Percentiles rank a stretch among this genome's conserved stretches.
Evolutionary conservation across 2,113 vertebrate genomes (phyloP).

Genomic region (Callorhinus ursinus): DNA sequence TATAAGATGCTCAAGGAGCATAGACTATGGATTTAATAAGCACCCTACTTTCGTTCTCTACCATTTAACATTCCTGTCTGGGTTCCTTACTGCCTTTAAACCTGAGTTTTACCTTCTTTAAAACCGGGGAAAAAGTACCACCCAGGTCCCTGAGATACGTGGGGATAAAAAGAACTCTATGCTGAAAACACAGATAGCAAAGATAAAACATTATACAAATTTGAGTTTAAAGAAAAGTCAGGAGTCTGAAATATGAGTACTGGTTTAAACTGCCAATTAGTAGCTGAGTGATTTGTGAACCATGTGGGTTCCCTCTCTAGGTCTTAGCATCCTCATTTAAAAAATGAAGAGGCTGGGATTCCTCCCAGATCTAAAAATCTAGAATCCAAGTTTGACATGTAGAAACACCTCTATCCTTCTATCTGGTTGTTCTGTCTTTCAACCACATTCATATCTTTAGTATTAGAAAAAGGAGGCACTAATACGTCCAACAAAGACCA

Average conservation of each 20-base stretch:
- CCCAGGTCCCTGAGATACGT: neutral
- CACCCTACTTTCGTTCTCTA: neutral
- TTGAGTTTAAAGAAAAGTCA: neutral
- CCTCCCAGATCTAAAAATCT: constrained; percentile 30
- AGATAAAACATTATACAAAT: constrained; percentile 20
- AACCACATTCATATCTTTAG: constrained; percentile 37
- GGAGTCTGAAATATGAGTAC: constrained; percentile 32
- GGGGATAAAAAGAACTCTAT: constrained; percentile 39
- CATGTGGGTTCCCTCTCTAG: neutral
- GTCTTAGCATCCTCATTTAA: constrained; percentile 15
- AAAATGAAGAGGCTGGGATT: constrained; percentile 9
- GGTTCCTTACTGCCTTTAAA: constrained; percentile 14
- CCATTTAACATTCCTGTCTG: neutral
- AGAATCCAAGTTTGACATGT: constrained; percentile 13
- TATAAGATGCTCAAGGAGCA: constrained; percentile 37
- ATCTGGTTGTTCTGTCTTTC: constrained; percentile 27
- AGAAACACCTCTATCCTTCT: constrained; percentile 12
- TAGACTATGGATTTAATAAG: neutral
- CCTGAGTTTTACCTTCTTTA: constrained; percentile 29
- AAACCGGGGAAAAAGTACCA: constrained; percentile 49
- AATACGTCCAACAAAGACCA: constrained; percentile 8
- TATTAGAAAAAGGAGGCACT: neutral
- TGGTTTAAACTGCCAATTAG: constrained; percentile 47
- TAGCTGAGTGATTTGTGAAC: neutral
- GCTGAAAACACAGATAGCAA: neutral